These are phyloP conservation scores for Hafferia zeledoni DNA, from an alignment of 2,797 vertebrate species.

Conservation along the genomic window DNA sequence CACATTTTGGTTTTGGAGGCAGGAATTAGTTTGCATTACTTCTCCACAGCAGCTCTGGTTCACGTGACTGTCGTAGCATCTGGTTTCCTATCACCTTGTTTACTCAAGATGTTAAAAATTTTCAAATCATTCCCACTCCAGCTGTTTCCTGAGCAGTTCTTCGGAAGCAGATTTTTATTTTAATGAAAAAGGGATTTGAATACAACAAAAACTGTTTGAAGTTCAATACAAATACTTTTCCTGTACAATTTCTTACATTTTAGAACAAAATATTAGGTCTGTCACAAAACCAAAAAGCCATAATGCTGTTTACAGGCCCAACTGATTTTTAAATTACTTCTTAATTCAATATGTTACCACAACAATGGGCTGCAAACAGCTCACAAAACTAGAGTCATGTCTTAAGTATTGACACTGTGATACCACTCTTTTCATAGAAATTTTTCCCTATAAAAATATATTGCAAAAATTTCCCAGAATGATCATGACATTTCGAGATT, in stretches of 20 bases:
- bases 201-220: neutral
- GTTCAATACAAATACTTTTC: neutral
- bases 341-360: neutral
- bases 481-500: neutral
- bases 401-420: neutral
- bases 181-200: neutral
- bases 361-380: neutral
- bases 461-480: neutral
- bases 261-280: neutral
- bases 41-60: neutral
- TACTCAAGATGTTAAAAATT: neutral
- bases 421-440: neutral
- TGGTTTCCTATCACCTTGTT: neutral
- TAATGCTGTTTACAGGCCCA: neutral
- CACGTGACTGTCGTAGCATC: neutral
- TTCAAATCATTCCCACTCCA: neutral
- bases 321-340: neutral
- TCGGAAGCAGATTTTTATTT: neutral
- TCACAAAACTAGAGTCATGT: neutral
- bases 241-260: neutral
- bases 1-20: neutral
- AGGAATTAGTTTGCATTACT: neutral
- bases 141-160: conserved; percentile 24
- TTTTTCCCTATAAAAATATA: neutral
- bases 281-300: neutral